Evolutionary conservation across 2,888 invertebrate species (phyloP), one percentile per base, ranked within the genome.

Genomic region (Sarcophaga carnaria): DNA sequence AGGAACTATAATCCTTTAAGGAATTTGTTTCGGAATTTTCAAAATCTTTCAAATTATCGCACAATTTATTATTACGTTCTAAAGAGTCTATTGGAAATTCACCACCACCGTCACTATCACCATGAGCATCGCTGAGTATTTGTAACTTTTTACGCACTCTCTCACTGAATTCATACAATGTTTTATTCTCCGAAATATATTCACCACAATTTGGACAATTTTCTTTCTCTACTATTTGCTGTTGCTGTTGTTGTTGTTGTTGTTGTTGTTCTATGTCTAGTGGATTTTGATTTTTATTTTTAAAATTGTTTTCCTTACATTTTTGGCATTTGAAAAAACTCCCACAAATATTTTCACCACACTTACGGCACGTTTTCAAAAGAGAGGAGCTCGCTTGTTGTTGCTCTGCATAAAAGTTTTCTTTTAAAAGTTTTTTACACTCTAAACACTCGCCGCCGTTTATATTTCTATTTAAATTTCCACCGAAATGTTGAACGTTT

Each of bases 401-500:
- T 45, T 12, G 20, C 25, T 59, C 6, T 59, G 12, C 20, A 22
- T 14, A 45, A 37, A 27, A 59, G 67, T 25, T 25, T 22, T 67
- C 37, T 47, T 47, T n/a, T 12, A 63, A 72, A 10, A 70, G 60
- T 80, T 75, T 75, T 75, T 70, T 69, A 79, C 79, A 80, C 75
- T 84, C 66, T 66, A 76, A 79, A 70, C 75, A 75, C 63, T 64
- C 75, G 80, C 76, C 66, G 49, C 66, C 27, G n/a, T 78, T 77
- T 63, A 64, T 25, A 83, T 83, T 62, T 37, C 70, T 79, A 64
- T 83, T 64, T 0, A 75, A 79, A 83, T 79, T 77, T 80, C 59
- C 77, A 87, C 81, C 85, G 82, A 86, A 88, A 85, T 66, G 69
- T 54, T 79, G 60, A 63, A 75, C 71, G 77, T 70, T 72, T 83